Conservation (phyloP, 2,797 vertebrate species). For the Girardinus metallicus region DNA sequence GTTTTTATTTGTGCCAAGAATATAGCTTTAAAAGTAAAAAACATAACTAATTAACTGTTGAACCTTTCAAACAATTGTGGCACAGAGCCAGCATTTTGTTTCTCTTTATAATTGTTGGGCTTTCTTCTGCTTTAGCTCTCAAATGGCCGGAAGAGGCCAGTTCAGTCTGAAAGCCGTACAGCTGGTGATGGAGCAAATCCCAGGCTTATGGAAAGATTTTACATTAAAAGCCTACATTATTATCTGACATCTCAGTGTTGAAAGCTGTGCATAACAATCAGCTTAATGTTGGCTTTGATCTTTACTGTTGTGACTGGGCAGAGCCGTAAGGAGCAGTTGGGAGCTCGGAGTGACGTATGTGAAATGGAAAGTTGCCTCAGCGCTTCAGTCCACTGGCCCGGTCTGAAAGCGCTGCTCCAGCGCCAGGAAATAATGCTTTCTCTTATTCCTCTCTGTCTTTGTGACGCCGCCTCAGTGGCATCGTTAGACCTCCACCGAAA, state of each 20-base stretch:
- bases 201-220: constrained; percentile 37
- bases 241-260: constrained; percentile 32
- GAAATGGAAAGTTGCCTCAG: constrained; percentile 62
- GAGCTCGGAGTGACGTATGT: constrained; percentile 42
- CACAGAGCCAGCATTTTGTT: constrained; percentile 41
- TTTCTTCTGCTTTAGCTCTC: constrained; percentile 65
- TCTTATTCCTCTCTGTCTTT: constrained; percentile 33
- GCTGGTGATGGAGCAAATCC: constrained; percentile 42
- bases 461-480: constrained; percentile 61
- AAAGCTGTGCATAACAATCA: constrained; percentile 41
- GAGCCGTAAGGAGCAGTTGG: constrained; percentile 41
- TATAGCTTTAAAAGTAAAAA: constrained; percentile 18
- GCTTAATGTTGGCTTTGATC: constrained; percentile 33
- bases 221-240: constrained; percentile 24
- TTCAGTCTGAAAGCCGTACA: constrained; percentile 39
- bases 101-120: constrained; percentile 48
- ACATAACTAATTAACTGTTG: constrained; percentile 41
- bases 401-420: constrained; percentile 64
- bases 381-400: constrained; percentile 44
- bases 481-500: constrained; percentile 63
- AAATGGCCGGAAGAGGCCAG: constrained; percentile 66
- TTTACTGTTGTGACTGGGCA: constrained; percentile 49
- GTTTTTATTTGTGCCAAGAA: constrained; percentile 14
- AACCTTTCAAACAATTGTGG: constrained; percentile 59
- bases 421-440: constrained; percentile 72